Base-by-base conservation (phyloP, 2,888 invertebrate genomes). In the Archips xylosteana region DNA sequence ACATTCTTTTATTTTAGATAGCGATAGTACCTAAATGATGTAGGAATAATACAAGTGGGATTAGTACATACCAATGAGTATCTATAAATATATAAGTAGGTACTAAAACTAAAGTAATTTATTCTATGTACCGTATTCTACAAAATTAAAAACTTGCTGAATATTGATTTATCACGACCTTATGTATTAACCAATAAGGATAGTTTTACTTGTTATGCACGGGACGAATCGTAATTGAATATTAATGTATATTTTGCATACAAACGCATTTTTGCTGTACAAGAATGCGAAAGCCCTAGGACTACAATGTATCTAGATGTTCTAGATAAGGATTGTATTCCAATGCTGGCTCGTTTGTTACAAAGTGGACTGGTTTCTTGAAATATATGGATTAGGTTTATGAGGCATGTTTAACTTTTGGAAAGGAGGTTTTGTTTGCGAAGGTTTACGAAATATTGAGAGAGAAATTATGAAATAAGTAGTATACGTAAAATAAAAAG, bases 241-340 rank as follows among this genome's bases (percentile, higher is more conserved):
- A 89, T 83, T 85, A 90, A 92, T 88, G 75, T 75, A 72, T 70
- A 77, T 88, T 92, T 93, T 90, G 91, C 92, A 93, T 92, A 92
- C 91, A 92, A 92, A 92, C 88, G 87, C 86, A 88, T 88, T 88
- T 87, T 87, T 86, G 82, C 84, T 82, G 23, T 66, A 68, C 63
- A 64, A 63, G 63, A 74, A 70, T 70, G 51, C 61, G 23, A 23
- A 9, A 54, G 51, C 2, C 32, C 57, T 70, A 74, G 70, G 47
- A 47, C 57, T 54, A 74, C 70, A 69, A 72, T 39, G 65, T 15
- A 89, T 88, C 88, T 12, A 57, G 57, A 57, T 57, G 32, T 32
- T 10, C 57, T 88, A 85, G 87, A 88, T 87, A 83, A 81, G 76
- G 80, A 79, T 79, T 80, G 81, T 80, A 82, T 85, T 80, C 81